Conservation (phyloP, 1,140 invertebrate genomes). For the Cyclina sinensis region DNA sequence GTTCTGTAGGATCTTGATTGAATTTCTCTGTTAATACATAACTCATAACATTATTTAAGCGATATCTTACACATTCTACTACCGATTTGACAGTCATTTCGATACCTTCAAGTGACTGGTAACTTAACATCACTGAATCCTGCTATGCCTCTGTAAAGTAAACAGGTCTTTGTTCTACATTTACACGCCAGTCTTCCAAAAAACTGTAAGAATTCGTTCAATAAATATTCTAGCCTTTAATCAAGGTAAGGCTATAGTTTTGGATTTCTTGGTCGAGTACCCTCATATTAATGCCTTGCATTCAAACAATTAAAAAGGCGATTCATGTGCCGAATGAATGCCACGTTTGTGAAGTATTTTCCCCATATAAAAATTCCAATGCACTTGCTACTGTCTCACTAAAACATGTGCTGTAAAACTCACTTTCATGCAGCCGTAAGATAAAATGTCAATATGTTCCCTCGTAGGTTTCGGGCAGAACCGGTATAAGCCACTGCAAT, state of each 20-base stretch:
- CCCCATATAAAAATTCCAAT: constrained; percentile 26
- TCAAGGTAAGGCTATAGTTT: too few relatives aligned
- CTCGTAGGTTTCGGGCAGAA: constrained; percentile 32
- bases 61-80: not conserved
- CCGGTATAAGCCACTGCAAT: too few relatives aligned
- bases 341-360: constrained; percentile 54
- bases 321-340: constrained; percentile 69
- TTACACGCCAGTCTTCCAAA: not conserved
- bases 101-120: constrained; percentile 13
- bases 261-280: too few relatives aligned
- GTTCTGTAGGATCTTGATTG: too few relatives aligned
- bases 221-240: too few relatives aligned
- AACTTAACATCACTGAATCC: not conserved
- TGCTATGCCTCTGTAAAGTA: not conserved
- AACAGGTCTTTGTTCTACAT: not conserved
- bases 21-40: too few relatives aligned
- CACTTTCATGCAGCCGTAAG: constrained; percentile 45
- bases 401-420: constrained; percentile 65
- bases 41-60: too few relatives aligned
- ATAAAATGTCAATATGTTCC: constrained; percentile 7
- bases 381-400: constrained; percentile 58
- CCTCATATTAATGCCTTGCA: too few relatives aligned
- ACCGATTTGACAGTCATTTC: not conserved
- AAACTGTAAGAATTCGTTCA: not conserved
- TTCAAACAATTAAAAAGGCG: too few relatives aligned